phyloP scores from a whole-genome alignment of 2,888 invertebrate genomes.

The Perizoma affinitatum region DNA sequence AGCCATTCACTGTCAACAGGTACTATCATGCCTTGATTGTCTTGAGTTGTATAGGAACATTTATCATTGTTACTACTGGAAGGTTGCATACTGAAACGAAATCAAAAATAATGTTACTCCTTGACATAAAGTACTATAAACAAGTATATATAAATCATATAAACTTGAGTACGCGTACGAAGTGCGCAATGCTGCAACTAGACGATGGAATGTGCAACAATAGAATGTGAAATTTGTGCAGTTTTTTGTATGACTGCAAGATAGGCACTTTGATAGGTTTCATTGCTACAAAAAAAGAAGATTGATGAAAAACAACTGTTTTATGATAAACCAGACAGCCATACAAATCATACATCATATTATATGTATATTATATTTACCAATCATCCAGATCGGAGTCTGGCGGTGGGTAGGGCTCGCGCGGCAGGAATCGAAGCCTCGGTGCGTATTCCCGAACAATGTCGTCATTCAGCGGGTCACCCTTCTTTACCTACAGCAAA shows the following conservation, averaged over 20 bases:
- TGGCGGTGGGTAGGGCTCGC: slow-evolving; percentile 58
- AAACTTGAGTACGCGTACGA: no score
- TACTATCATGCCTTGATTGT: slow-evolving; percentile 78
- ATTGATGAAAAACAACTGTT: no score
- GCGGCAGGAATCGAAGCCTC: slow-evolving; percentile 68
- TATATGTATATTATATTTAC: slow-evolving; percentile 47
- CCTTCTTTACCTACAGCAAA: slow-evolving; percentile 66
- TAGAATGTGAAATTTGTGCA: no score
- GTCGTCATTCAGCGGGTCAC: slow-evolving; percentile 69
- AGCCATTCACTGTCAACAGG: slow-evolving; percentile 84
- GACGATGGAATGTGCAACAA: no score
- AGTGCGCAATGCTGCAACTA: no score
- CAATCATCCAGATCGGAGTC: slow-evolving; percentile 62
- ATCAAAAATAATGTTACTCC: slow-evolving; percentile 1
- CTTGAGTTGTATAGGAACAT: slow-evolving; percentile 78
- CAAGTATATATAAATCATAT: no score
- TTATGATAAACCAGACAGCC: no score
- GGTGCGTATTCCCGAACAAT: slow-evolving; percentile 70
- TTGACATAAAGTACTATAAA: background rate
- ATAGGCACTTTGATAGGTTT: no score
- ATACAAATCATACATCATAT: background rate
- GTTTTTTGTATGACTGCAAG: no score
- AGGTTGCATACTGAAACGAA: slow-evolving; percentile 71
- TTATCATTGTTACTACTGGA: slow-evolving; percentile 78
- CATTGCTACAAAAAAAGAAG: no score